These are phyloP conservation scores for Myotis davidii DNA, from an alignment of 2,113 vertebrate genomes.

Conservation along the genomic window DNA sequence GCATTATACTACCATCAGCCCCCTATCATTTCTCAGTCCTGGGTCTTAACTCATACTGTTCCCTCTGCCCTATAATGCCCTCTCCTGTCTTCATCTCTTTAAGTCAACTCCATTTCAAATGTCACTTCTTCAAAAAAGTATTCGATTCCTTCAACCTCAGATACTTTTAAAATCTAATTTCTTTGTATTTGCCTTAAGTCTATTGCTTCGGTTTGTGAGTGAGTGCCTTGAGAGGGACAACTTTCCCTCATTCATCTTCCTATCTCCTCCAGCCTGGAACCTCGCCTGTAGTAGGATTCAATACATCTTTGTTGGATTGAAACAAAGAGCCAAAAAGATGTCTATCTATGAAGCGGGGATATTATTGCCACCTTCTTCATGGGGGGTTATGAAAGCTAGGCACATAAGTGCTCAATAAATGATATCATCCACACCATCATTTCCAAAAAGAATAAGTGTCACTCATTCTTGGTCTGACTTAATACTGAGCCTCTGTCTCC, in stretches of 20 bases:
- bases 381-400: neutral
- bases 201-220: neutral
- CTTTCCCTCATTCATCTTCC: neutral
- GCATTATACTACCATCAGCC: accelerated
- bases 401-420: neutral
- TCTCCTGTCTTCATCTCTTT: neutral
- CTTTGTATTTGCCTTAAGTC: neutral
- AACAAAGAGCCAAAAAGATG: neutral
- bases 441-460: neutral
- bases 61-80: neutral
- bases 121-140: neutral
- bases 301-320: neutral
- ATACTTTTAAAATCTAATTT: neutral
- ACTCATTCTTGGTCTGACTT: neutral
- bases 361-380: too few relatives aligned
- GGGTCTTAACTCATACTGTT: neutral
- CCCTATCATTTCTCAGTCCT: neutral
- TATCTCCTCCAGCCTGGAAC: neutral
- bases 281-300: neutral
- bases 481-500: neutral
- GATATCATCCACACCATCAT: neutral
- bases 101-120: neutral
- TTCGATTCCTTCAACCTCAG: neutral
- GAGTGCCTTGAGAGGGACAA: neutral
- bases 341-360: neutral